These are phyloP conservation scores for Strigamia crassipes DNA, from an alignment of 2,888 invertebrate species.

Conservation along the genomic window DNA sequence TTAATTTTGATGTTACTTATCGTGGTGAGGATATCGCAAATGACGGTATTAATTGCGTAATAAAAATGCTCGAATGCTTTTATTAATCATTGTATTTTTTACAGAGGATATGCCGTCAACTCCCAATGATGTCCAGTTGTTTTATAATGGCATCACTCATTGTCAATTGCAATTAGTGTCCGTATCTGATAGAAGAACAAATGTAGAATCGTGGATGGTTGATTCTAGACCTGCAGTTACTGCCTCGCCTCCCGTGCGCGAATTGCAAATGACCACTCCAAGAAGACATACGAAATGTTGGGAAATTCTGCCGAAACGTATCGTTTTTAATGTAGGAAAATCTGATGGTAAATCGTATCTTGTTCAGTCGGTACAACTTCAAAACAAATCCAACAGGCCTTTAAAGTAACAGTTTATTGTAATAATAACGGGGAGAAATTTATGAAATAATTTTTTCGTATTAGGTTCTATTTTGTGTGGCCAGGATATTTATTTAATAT, in stretches of 20 bases:
- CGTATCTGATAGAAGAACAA: neutral
- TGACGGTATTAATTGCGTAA: neutral
- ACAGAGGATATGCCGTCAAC: constrained; percentile 36
- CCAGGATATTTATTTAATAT: constrained; percentile 22
- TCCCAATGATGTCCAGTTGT: constrained; percentile 24
- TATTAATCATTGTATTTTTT: neutral
- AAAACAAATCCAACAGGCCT: neutral
- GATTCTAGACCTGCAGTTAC: neutral
- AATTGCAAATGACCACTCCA: neutral
- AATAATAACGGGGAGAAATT: neutral
- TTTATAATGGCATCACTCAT: constrained; percentile 12
- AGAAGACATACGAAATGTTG: neutral
- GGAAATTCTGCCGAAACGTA: neutral
- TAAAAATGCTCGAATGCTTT: neutral
- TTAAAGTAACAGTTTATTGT: neutral
- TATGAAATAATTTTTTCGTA: neutral
- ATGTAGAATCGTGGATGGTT: neutral
- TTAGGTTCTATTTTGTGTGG: constrained; percentile 27
- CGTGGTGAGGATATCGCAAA: neutral
- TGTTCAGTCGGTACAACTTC: neutral
- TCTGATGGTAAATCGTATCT: neutral
- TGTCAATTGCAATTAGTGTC: neutral
- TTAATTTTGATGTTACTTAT: constrained; percentile 5
- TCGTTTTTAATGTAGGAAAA: neutral
- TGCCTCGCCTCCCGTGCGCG: constrained; percentile 2